Base-by-base conservation (phyloP, 2,113 vertebrate genomes). In the Takifugu flavidus region DNA sequence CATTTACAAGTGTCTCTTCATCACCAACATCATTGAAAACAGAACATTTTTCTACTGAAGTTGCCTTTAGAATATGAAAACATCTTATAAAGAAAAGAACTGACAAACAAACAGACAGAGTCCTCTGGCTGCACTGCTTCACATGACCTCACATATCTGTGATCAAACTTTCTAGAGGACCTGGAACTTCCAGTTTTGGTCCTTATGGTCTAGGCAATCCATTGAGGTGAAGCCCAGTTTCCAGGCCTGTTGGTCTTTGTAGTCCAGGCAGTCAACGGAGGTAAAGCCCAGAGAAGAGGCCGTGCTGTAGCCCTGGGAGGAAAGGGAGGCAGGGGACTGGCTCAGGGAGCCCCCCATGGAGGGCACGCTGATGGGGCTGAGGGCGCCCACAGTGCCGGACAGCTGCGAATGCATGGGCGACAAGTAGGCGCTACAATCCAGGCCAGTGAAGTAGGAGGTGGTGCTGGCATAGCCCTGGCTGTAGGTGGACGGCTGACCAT, bases 131-230 rank as follows among this genome's bases (percentile, higher is more conserved):
- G 62, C 67, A 45, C 50, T 12, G 64, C 64, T 27, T 73, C 66
- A 50, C 62, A 1, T 65, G 77, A 70, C 69, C 2, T 64, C 5
- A 4, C 43, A 57, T 67, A 65, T 57, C n/a, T 15, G 3, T 45
- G 67, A 72, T 44, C 50, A 26, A 3, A 1, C 62, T 60, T 28
- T 58, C 72, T 91, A 94, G 84, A 95, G 91, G 63, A 94, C 93
- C 84, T 94, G 93, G 87, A 95, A 95, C 70, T 95, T 93, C 92
- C 92, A 93, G 83, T 90, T 92, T 58, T 93, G 92, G 54, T 93
- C 92, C 79, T 93, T 94, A 87, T 94, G 93, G 64, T 95, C 93
- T 87, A 94, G 87, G 75, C 93, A 94, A 83, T 95, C 93, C 65
- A 92, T 86, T 13, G 91, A 84, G 50, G 87, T 92, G 88, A 95